These are phyloP conservation scores for Noctua janthina DNA, from an alignment of 2,888 invertebrate species.

Conservation along the genomic window DNA sequence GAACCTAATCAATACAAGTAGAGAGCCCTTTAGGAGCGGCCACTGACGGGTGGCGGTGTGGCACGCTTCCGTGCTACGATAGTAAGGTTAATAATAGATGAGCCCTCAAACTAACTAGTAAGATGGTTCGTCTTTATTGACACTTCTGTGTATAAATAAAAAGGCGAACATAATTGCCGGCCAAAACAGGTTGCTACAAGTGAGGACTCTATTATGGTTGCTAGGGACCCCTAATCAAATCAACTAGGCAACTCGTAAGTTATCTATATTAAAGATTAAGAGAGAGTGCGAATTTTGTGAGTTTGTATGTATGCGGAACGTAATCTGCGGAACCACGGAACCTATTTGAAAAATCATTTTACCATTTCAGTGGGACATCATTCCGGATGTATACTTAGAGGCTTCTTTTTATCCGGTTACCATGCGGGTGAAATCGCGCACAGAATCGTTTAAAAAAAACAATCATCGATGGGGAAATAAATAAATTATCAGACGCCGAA, in stretches of 20 bases:
- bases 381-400: too few relatives aligned
- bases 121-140: conserved; percentile 24
- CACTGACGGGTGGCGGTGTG: conserved; percentile 19
- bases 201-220: neutral
- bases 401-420: neutral
- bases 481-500: neutral
- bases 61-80: conserved; percentile 24
- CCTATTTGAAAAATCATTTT: neutral
- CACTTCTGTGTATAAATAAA: conserved; percentile 3
- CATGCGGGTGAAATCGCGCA: neutral
- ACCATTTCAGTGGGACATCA: neutral
- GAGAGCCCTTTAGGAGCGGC: conserved; percentile 4
- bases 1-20: conserved; percentile 38
- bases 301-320: neutral
- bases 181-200: too few relatives aligned
- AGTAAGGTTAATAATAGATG: conserved; percentile 47
- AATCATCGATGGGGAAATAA: neutral
- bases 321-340: neutral
- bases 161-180: neutral
- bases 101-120: conserved; percentile 20
- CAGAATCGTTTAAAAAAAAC: neutral
- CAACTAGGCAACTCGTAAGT: neutral
- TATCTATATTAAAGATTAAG: neutral
- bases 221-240: neutral
- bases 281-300: neutral